Percentiles rank a stretch among this genome's conserved stretches.
These are phyloP conservation scores for Drosophila limbata DNA, from an alignment of 2,888 invertebrate species.

Conservation along the genomic window DNA sequence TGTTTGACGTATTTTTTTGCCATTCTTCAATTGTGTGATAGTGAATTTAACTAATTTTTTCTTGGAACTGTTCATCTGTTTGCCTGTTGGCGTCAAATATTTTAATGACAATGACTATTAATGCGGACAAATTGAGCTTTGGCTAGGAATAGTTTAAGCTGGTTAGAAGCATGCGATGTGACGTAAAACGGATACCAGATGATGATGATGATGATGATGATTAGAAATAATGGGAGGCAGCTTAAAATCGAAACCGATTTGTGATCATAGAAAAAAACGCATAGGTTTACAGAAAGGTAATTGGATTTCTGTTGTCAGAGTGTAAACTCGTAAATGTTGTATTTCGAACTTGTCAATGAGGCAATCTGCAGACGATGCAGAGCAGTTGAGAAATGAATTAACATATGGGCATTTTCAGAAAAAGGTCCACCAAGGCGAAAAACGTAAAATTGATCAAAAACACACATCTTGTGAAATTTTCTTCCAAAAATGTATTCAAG, in stretches of 20 bases:
- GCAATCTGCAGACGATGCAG: too few species aligned
- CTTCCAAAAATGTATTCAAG: too few species aligned
- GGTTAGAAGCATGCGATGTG: not conserved
- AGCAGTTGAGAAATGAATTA: too few species aligned
- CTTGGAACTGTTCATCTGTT: slow-evolving; percentile 1
- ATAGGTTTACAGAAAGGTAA: not conserved
- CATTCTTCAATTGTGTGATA: slow-evolving; percentile 55
- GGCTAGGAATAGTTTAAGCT: not conserved
- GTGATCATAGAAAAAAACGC: not conserved
- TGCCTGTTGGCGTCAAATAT: slow-evolving; percentile 5
- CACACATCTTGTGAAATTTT: too few species aligned
- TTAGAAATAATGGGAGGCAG: too few species aligned
- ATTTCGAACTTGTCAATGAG: too few species aligned
- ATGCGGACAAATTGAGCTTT: not conserved
- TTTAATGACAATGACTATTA: slow-evolving; percentile 14
- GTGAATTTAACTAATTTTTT: slow-evolving; percentile 10
- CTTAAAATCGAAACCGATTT: too few species aligned
- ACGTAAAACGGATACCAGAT: not conserved
- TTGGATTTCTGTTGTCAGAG: not conserved
- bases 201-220: not conserved
- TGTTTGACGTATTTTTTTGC: slow-evolving; percentile 41
- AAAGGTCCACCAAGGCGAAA: too few species aligned
- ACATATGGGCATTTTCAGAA: too few species aligned
- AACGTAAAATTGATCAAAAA: too few species aligned
- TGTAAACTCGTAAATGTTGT: too few species aligned